phyloP scores from a whole-genome alignment of 2,888 invertebrate genomes.

The Drosophila paramelanica region DNA sequence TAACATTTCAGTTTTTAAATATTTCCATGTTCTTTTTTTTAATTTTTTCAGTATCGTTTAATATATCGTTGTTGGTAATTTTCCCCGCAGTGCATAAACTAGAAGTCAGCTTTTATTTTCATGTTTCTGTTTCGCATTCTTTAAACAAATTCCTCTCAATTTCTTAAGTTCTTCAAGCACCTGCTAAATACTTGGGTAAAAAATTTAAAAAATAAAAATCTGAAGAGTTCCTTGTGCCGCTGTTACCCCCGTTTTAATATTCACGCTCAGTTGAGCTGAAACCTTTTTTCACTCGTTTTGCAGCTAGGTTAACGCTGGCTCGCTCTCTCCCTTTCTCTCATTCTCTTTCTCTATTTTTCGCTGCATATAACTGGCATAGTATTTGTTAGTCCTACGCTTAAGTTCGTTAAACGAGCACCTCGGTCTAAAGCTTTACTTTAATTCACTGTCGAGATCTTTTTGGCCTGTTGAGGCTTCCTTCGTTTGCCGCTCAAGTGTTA shows the following conservation, averaged over 20 bases:
- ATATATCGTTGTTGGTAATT: too few relatives aligned
- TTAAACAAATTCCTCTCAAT: conserved; percentile 11
- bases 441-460: conserved; percentile 30
- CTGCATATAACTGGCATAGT: background rate
- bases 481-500: conserved; percentile 54
- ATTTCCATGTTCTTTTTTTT: too few relatives aligned
- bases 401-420: conserved; percentile 54
- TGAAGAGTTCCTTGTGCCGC: conserved; percentile 5
- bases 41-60: too few relatives aligned
- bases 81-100: background rate
- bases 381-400: conserved; percentile 33
- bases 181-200: background rate
- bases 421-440: conserved; percentile 28
- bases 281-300: conserved; percentile 32
- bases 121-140: background rate
- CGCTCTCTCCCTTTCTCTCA: background rate
- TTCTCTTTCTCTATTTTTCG: too few relatives aligned
- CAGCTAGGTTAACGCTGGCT: conserved; percentile 22
- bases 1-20: too few relatives aligned
- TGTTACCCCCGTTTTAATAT: conserved; percentile 44
- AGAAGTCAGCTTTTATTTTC: background rate
- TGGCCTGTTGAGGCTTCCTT: conserved; percentile 29
- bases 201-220: conserved; percentile 1
- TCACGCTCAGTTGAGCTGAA: conserved; percentile 55
- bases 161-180: conserved; percentile 11